phyloP scores from a whole-genome alignment of 2,113 vertebrate species.

The Apodemus speciosus region DNA sequence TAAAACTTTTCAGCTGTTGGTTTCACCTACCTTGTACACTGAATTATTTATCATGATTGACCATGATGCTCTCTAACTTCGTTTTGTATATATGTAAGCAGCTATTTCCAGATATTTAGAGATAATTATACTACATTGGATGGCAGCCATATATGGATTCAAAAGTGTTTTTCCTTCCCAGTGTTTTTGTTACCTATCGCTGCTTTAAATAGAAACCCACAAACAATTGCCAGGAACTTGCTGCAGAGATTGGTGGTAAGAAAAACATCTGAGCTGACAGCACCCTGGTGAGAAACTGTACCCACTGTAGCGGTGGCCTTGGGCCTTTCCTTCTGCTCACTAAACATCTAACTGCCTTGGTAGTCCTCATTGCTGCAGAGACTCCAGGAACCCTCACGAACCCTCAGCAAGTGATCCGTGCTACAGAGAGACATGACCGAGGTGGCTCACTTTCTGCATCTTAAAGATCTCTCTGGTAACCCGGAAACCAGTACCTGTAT shows the following conservation, averaged over 20 bases:
- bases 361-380: neutral
- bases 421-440: neutral
- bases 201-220: constrained; percentile 50
- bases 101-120: constrained; percentile 19
- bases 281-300: neutral
- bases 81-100: neutral
- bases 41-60: constrained; percentile 23
- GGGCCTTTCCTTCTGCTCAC: neutral
- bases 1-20: neutral
- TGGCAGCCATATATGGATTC: neutral
- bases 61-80: neutral
- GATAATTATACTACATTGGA: neutral
- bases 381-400: neutral
- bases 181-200: neutral
- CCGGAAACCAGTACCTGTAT: neutral
- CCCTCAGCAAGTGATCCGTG: neutral
- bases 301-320: neutral
- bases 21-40: neutral
- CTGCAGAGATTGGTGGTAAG: neutral
- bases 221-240: constrained; percentile 26
- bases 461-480: neutral
- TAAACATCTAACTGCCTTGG: neutral
- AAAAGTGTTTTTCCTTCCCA: neutral
- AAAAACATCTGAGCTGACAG: neutral
- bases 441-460: neutral